Evolutionary conservation across 2,113 vertebrate species (phyloP).

Genomic region (Struthidea cinerea): DNA sequence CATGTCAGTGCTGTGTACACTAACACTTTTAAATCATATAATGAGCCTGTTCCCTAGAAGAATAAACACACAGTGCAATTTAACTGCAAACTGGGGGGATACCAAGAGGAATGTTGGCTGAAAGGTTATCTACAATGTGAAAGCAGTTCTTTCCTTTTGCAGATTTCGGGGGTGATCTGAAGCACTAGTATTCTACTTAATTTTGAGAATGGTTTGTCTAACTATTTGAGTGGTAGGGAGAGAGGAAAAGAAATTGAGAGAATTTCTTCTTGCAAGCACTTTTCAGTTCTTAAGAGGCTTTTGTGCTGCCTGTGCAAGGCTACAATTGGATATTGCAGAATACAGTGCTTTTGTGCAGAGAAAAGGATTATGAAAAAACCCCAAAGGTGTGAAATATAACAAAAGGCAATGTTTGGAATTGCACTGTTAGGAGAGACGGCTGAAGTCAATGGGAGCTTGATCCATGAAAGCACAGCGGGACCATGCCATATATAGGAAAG

Average conservation of each 20-base stretch:
- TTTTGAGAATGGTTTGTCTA: not conserved
- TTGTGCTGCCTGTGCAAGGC: not conserved
- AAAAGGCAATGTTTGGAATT: not conserved
- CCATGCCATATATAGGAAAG: constrained; percentile 16
- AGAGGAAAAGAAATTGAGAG: not conserved
- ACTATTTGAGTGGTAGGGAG: not conserved
- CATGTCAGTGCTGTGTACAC: not conserved
- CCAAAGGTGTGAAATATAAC: not conserved
- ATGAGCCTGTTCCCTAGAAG: constrained; percentile 10
- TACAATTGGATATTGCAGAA: not conserved
- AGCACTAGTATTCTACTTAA: not conserved
- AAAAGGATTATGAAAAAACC: not conserved
- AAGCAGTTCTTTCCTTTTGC: not conserved
- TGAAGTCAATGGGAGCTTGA: constrained; percentile 27
- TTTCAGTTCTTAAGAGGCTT: not conserved
- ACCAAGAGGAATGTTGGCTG: not conserved
- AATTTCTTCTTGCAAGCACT: not conserved
- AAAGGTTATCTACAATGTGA: not conserved
- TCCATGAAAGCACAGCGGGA: constrained; percentile 4
- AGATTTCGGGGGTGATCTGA: not conserved
- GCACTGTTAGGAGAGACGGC: not conserved
- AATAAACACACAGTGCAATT: constrained; percentile 1
- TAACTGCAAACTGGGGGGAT: not conserved
- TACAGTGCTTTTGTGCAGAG: not conserved
- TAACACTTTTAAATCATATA: constrained; percentile 8